A percentile compares a stretch with the other conserved stretches of the same genome.
Evolutionary conservation across 2,797 vertebrate genomes (phyloP).

Genomic region (Xenentodon cancila): DNA sequence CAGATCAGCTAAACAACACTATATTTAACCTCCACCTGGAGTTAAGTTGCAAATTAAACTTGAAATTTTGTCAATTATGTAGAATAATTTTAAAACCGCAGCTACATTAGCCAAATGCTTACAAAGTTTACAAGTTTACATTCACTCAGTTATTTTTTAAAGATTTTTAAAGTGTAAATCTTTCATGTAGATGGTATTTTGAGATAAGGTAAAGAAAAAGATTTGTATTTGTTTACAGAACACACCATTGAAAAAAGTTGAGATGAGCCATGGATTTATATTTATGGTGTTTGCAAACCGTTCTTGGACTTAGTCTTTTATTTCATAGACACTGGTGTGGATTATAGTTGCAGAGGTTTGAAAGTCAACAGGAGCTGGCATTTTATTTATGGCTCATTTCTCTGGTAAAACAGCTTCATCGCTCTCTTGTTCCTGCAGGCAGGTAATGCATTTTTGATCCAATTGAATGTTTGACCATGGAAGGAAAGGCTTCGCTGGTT

Average conservation of each 20-base stretch:
- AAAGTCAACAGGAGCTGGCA: constrained; percentile 44
- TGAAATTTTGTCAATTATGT: too few species aligned
- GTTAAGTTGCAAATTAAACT: too few species aligned
- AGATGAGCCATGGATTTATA: constrained; percentile 49
- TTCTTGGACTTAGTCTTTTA: constrained; percentile 37
- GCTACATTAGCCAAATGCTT: too few species aligned
- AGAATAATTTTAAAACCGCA: too few species aligned
- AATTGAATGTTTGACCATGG: constrained; percentile 31
- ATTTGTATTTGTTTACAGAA: too few species aligned
- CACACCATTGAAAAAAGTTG: constrained; percentile 40
- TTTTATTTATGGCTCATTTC: constrained; percentile 68
- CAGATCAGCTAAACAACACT: too few species aligned
- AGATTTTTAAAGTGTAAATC: too few species aligned
- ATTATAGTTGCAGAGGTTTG: constrained; percentile 46
- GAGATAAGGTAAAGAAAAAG: constrained; percentile 6
- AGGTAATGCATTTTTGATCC: constrained; percentile 44
- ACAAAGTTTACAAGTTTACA: too few species aligned
- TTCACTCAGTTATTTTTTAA: too few species aligned
- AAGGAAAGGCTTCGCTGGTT: not conserved
- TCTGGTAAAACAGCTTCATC: constrained; percentile 21
- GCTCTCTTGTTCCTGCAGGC: constrained; percentile 28
- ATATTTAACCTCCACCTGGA: too few species aligned
- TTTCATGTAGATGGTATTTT: constrained; percentile 9
- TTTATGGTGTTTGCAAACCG: constrained; percentile 61
- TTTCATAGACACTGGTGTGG: constrained; percentile 50